Base-by-base conservation (phyloP, 2,797 vertebrate genomes). In the Pantherophis alleghaniensis region DNA sequence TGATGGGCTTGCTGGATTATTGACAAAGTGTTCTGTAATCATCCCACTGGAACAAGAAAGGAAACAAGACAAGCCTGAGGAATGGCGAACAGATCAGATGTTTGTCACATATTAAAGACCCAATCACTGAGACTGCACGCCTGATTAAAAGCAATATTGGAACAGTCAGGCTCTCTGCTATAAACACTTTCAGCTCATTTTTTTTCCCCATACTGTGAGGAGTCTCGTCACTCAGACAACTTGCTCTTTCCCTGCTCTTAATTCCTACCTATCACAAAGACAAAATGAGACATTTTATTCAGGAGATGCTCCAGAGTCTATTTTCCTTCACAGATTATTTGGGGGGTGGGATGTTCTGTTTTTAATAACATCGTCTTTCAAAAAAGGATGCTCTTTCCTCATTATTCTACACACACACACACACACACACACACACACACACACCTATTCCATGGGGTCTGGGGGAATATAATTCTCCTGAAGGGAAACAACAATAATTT, bases 101-200 rank as follows among this genome's bases (percentile, higher is more conserved):
- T 94, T 95, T 95, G 94, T 94, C 96, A 96, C 94, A 22, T 93
- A 95, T 91, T 93, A 94, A 94, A 96, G 95, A 95, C 89, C 90
- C 94, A 93, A 95, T 95, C 94, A 57, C 86, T 92, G 61, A 88
- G 87, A 89, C 1, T 93, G 94, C 94, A 95, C 1, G 37, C 92
- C 94, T 28, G 56, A 95, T 95, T 95, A 94, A 92, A 96, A 94
- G 94, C 94, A 93, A 86, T 93, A 63, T 88, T 55, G 88, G 91
- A 91, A 59, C 79, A 51, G 88, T 91, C 91, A 90, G 93, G 91
- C 83, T 55, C 69, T 14, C 0, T 1, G 47, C 90, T 86, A 42
- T 2, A 13, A 87, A 86, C 53, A 63, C 66, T 0, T 0, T 57
- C 90, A 90, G 93, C 91, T 60, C 12, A 42, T 2, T 2, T 37